These are phyloP conservation scores for Gasteruption jaculator DNA, from an alignment of 2,888 invertebrate species.

Conservation along the genomic window DNA sequence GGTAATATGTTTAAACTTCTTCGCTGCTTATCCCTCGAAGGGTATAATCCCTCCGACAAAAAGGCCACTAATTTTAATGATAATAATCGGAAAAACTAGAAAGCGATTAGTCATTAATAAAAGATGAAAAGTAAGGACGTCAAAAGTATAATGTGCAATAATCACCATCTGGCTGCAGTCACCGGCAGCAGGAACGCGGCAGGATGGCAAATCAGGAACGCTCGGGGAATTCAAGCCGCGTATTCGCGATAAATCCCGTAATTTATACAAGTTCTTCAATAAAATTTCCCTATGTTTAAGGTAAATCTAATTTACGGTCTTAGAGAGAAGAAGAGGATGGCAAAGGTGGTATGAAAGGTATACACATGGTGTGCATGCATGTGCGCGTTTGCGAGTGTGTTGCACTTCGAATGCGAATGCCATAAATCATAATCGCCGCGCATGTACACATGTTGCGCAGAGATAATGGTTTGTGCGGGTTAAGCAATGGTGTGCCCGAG, in stretches of 20 bases:
- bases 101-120: no score
- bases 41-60: no score
- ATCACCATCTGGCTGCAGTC: conserved; percentile 25
- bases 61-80: no score
- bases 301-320: conserved; percentile 47
- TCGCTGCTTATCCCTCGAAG: no score
- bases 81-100: no score
- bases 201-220: conserved; percentile 14
- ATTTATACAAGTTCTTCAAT: conserved; percentile 42
- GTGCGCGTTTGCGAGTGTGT: conserved; percentile 17
- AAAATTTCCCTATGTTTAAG: conserved; percentile 46
- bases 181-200: conserved; percentile 11
- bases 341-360: conserved; percentile 10
- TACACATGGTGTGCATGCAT: conserved; percentile 12
- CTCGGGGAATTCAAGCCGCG: conserved; percentile 13
- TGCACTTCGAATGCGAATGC: conserved; percentile 29
- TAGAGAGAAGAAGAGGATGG: conserved; percentile 25
- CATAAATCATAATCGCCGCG: conserved; percentile 45
- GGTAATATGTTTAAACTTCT: no score
- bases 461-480: conserved; percentile 44
- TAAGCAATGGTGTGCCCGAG: conserved; percentile 35
- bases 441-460: conserved; percentile 32
- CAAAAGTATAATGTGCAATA: conserved; percentile 21
- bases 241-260: conserved; percentile 32
- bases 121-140: no score